These are phyloP conservation scores for Microtus oregoni DNA, from an alignment of 2,113 vertebrate genomes.

Conservation along the genomic window DNA sequence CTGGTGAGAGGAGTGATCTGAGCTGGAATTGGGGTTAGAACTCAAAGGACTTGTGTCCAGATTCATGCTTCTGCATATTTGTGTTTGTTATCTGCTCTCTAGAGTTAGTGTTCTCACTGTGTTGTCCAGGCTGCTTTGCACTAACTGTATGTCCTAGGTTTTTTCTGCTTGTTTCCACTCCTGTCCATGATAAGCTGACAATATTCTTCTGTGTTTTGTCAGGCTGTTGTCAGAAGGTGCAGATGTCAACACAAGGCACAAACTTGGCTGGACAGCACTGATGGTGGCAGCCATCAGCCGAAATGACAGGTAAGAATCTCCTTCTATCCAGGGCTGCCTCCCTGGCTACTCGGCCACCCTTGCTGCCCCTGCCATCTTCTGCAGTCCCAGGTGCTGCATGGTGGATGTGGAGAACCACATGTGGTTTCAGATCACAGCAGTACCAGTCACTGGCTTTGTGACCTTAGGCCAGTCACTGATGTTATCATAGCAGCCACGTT, in stretches of 20 bases:
- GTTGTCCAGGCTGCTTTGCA: not conserved
- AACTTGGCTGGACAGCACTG: constrained; percentile 94
- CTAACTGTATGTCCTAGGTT: not conserved
- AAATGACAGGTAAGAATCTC: constrained; percentile 90
- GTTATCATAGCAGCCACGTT: not conserved
- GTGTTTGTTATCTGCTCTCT: not conserved
- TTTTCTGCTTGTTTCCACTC: not conserved
- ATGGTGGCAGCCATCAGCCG: constrained; percentile 97
- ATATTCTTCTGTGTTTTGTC: constrained; percentile 41
- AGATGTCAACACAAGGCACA: constrained; percentile 92
- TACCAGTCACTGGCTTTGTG: not conserved
- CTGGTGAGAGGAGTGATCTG: not conserved
- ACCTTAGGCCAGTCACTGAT: constrained; percentile 12
- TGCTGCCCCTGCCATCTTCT: not conserved
- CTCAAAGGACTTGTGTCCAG: constrained; percentile 19
- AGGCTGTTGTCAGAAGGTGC: constrained; percentile 91
- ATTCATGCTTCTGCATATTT: not conserved
- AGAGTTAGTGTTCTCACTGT: not conserved
- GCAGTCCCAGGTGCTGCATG: not conserved
- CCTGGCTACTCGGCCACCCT: not conserved
- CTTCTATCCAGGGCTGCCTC: not conserved
- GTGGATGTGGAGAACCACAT: not conserved
- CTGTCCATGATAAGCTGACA: not conserved
- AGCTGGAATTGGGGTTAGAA: not conserved
- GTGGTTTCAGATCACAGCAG: not conserved